Evolutionary conservation across 2,797 vertebrate species (phyloP), one percentile per base, ranked within the genome.

Genomic region (Pseudochirops cupreus): DNA sequence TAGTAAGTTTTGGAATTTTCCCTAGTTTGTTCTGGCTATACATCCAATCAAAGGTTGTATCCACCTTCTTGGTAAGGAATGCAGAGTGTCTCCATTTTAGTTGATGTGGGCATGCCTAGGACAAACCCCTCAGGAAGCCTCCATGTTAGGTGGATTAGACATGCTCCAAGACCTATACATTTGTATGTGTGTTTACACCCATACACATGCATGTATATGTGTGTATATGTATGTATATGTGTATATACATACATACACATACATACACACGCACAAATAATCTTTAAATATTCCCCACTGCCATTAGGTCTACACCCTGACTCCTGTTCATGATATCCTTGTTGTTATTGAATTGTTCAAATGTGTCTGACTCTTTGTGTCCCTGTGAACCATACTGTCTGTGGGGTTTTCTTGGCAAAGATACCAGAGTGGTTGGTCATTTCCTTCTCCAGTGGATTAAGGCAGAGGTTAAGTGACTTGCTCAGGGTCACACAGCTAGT

Each of bases 211-310:
- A 18, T 33, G 6, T 5, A n/a, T 16, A 5, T 67, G 13, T 18
- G 5, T 1, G 0, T n/a, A 12, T 67, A 3, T 12, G 1, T 62
- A 1, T 62, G 0, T 62, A 0, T 3, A 59, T 28, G 1, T 28
- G 7, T 58, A 53, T 53, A 53, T 53, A 53, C 10, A 11, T 11
- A 53, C 10, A 53, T 53, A 53, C 6, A 11, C 56, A 57, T 26
- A 26, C 5, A 57, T 57, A 57, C 56, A 57, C 18, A 6, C 5
- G 24, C 5, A 57, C 21, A 57, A 26, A 24, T 57, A 57, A 57
- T 57, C 56, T 57, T 21, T 21, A 57, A 57, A 57, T 57, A 57
- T 21, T n/a, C 62, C 1, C 0, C 33, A 67, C 33, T 67, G 62
- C 14, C 16, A 24, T 82, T 39, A 46, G 18, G 21, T 82, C 67